Evolutionary conservation across 2,888 invertebrate genomes (phyloP).

Genomic region (Nomada flava): DNA sequence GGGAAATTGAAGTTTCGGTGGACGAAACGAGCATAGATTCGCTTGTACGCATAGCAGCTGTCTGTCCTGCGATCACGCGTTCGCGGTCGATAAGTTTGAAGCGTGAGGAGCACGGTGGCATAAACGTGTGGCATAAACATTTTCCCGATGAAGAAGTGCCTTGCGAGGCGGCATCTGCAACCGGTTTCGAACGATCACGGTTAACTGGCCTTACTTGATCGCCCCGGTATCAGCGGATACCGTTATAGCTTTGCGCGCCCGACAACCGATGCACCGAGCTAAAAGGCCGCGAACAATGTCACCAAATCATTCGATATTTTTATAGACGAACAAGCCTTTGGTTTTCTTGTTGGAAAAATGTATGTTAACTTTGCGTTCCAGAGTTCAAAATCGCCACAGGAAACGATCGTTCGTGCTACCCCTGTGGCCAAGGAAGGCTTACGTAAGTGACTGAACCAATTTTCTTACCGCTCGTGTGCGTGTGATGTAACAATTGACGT

Average conservation of each 20-base stretch:
- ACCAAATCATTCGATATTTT: constrained; percentile 15
- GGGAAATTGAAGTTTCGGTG: constrained; percentile 10
- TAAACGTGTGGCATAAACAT: constrained; percentile 39
- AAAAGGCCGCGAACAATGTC: constrained; percentile 35
- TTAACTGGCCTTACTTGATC: constrained; percentile 73
- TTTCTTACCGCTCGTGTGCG: not conserved
- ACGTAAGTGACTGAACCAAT: constrained; percentile 74
- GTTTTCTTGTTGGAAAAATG: not conserved
- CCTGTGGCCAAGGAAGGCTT: constrained; percentile 79
- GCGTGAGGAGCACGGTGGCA: constrained; percentile 11
- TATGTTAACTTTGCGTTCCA: constrained; percentile 50
- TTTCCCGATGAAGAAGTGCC: constrained; percentile 44
- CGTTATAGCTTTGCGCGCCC: constrained; percentile 67
- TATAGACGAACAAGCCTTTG: too few species aligned
- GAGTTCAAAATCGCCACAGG: constrained; percentile 74
- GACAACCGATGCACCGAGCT: constrained; percentile 24
- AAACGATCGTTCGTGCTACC: constrained; percentile 71
- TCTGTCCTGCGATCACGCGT: constrained; percentile 17
- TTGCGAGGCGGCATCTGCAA: constrained; percentile 69
- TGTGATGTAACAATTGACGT: not conserved
- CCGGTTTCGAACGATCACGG: constrained; percentile 77
- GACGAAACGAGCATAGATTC: constrained; percentile 1
- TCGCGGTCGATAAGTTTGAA: not conserved
- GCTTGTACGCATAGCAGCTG: not conserved
- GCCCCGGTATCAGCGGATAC: constrained; percentile 71